phyloP scores from a whole-genome alignment of 53 echinoderm and acorn worm genomes.

The Pentamera pediparva region DNA sequence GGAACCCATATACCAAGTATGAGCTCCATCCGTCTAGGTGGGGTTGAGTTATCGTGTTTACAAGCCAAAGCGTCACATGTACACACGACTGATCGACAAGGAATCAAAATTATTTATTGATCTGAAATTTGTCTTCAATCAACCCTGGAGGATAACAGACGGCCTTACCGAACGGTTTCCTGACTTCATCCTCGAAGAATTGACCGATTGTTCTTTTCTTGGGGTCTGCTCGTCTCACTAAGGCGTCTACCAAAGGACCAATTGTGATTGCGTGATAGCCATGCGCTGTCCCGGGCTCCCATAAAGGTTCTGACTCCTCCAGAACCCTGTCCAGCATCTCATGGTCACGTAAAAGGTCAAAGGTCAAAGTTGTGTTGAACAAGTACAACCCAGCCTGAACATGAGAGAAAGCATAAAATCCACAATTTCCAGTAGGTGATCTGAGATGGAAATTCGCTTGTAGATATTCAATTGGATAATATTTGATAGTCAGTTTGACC shows the following conservation, averaged over 20 bases:
- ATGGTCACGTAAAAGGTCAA: constrained; percentile 8
- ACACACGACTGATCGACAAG: too few species aligned
- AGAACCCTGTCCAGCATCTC: not conserved
- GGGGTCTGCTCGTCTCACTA: not conserved
- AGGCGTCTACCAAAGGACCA: not conserved
- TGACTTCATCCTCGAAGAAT: constrained; percentile 23
- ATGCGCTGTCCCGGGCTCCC: not conserved
- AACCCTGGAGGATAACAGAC: not conserved
- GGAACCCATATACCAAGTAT: too few species aligned
- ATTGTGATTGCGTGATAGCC: constrained; percentile 12
- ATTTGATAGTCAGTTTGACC: too few species aligned
- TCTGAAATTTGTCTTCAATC: too few species aligned
- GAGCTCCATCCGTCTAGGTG: too few species aligned
- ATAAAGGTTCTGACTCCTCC: not conserved
- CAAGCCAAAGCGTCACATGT: too few species aligned
- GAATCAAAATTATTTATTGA: too few species aligned
- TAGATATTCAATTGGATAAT: too few species aligned
- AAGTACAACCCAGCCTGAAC: constrained; percentile 36
- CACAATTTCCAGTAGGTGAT: too few species aligned
- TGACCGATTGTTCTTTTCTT: constrained; percentile 14
- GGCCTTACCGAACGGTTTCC: constrained; percentile 18
- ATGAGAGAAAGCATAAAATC: not conserved
- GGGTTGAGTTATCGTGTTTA: too few species aligned
- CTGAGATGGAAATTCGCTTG: too few species aligned
- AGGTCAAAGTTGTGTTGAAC: not conserved